Percentiles rank a stretch among this genome's conserved stretches.
These are phyloP conservation scores for Halichoerus grypus DNA, from an alignment of 2,113 vertebrate genomes.

Conservation along the genomic window DNA sequence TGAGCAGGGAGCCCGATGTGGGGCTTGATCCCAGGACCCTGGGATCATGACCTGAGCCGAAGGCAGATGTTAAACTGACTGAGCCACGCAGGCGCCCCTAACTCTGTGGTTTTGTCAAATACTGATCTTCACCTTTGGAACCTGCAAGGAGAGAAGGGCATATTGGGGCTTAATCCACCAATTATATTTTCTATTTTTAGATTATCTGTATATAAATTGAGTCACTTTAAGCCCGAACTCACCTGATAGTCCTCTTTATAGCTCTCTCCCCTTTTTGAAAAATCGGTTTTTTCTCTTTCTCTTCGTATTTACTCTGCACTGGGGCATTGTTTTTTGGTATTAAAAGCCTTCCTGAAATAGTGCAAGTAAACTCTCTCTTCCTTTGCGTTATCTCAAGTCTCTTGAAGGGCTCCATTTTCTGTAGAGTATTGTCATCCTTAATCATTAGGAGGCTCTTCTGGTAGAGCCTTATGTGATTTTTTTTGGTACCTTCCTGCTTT, in stretches of 20 bases:
- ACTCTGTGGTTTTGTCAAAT: neutral
- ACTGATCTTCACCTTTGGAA: neutral
- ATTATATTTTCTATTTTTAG: neutral
- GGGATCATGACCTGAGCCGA: no score
- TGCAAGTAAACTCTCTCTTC: neutral
- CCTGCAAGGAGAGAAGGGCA: neutral
- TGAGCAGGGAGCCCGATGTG: no score
- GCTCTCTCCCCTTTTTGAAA: neutral
- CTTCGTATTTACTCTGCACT: neutral
- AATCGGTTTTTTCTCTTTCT: neutral
- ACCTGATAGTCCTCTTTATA: neutral
- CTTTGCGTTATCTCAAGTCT: neutral
- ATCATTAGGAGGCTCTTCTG: neutral
- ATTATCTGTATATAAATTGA: neutral
- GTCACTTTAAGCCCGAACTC: neutral
- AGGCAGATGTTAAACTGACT: no score
- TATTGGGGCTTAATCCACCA: neutral
- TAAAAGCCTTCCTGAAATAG: constrained; percentile 8
- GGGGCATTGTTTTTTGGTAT: neutral
- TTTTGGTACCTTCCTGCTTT: neutral
- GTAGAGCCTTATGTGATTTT: neutral
- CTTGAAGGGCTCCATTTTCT: neutral
- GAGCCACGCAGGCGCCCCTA: neutral
- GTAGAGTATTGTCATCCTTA: neutral
- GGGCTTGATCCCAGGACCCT: no score